Base-by-base conservation (phyloP, 2,113 vertebrate species). In the Sialia sialis region DNA sequence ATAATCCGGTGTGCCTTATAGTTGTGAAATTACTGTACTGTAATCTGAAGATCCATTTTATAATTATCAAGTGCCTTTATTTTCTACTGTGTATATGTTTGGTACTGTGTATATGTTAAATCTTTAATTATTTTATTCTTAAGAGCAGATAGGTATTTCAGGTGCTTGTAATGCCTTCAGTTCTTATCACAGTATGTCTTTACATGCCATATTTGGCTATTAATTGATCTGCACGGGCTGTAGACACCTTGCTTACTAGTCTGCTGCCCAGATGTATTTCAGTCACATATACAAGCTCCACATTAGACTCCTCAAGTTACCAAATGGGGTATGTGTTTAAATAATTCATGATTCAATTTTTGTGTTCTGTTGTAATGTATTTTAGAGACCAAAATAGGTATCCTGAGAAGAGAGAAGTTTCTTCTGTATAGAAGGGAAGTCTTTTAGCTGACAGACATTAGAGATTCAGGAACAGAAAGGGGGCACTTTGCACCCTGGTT, bases 51-150 rank as follows among this genome's bases (percentile, higher is more conserved):
- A 8, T 89, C 20, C 22, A 10, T 75, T 89, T 63, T 44, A 39
- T 6, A 3, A 0, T 0, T 44, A 51, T 11, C 7, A 11, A 6
- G 4, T 43, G 7, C 32, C n/a, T 41, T 84, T 80, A 13, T 68
- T 30, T 80, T 80, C 1, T 4, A 7, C 18, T 30, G 7, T 79
- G 39, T 77, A 13, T 66, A 19, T 70, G 36, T 69, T 63, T 44
- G 26, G 19, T 54, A 16, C 43, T 90, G 16, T 46, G 21, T 46
- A 6, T 46, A 46, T 22, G 46, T 77, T 83, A 83, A 70, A 49
- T 72, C 6, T 10, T 62, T 52, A 58, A 39, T 86, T 70, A 48
- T 41, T 84, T 85, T 49, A 46, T 69, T 10, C 26, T 89, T 59
- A 85, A 52, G 13, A 68, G 11, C 4, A 30, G 13, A 6, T 3